These are phyloP conservation scores for Polyodon spathula DNA, from an alignment of 2,113 vertebrate genomes.

Conservation along the genomic window DNA sequence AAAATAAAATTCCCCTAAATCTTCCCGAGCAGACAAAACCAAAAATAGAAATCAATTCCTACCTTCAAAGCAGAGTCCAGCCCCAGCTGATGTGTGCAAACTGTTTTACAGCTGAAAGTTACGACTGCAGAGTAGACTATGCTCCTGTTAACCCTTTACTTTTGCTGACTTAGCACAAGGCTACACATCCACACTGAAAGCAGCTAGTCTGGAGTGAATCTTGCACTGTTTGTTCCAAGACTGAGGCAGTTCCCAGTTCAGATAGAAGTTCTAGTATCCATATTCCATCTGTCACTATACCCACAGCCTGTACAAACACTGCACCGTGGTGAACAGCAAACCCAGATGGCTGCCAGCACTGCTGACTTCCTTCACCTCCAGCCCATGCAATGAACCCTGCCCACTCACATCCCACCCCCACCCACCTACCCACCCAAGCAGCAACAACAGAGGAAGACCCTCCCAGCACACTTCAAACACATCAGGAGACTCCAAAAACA, in stretches of 20 bases:
- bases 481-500: constrained; percentile 7
- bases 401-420: constrained; percentile 16
- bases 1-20: no score
- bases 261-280: constrained; percentile 21
- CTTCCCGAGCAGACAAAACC: no score
- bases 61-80: no score
- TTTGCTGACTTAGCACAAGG: no score
- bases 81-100: no score
- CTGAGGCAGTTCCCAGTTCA: background rate
- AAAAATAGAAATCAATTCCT: no score
- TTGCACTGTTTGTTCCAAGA: background rate
- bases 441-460: constrained; percentile 22
- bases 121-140: no score
- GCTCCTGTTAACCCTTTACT: no score
- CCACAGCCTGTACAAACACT: constrained; percentile 38
- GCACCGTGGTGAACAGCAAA: constrained; percentile 26
- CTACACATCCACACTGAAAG: no score
- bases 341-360: constrained; percentile 24
- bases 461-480: constrained; percentile 43
- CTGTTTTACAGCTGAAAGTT: no score
- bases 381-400: constrained; percentile 43
- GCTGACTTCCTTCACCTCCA: constrained; percentile 37
- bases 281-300: constrained; percentile 33
- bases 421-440: constrained; percentile 1
- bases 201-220: no score